Conservation (phyloP, 2,888 invertebrate genomes). For the Ctena decussata region DNA sequence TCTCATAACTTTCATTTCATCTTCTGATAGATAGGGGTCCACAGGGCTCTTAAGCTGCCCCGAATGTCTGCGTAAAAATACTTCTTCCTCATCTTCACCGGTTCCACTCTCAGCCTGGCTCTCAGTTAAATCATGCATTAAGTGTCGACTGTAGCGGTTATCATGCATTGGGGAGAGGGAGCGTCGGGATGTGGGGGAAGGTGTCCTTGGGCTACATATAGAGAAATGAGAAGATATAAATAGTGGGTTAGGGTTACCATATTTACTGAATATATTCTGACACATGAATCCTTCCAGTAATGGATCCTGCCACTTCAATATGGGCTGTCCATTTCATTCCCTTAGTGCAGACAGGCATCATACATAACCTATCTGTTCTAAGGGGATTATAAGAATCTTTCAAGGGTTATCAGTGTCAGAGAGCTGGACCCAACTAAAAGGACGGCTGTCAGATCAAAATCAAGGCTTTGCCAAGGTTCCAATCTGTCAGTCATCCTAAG, state of each 20-base stretch:
- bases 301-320: too few species aligned
- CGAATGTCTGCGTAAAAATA: conserved; percentile 58
- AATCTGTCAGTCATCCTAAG: too few species aligned
- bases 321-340: too few species aligned
- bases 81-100: conserved; percentile 55
- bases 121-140: neutral
- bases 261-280: too few species aligned
- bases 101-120: neutral
- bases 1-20: conserved; percentile 82
- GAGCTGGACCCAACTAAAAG: too few species aligned
- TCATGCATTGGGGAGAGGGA: conserved; percentile 61
- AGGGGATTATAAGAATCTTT: too few species aligned
- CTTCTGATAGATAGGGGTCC: conserved; percentile 73
- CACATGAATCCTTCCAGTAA: too few species aligned
- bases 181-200: conserved; percentile 46
- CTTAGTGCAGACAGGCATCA: too few species aligned
- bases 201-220: conserved; percentile 41
- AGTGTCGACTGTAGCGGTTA: conserved; percentile 34
- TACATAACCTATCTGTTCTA: too few species aligned
- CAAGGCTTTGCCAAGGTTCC: too few species aligned
- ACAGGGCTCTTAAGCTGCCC: conserved; percentile 66
- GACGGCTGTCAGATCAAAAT: too few species aligned
- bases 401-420: too few species aligned
- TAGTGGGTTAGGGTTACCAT: neutral
- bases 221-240: neutral